These are phyloP conservation scores for Acronicta leporina DNA, from an alignment of 2,888 invertebrate genomes.

Conservation along the genomic window DNA sequence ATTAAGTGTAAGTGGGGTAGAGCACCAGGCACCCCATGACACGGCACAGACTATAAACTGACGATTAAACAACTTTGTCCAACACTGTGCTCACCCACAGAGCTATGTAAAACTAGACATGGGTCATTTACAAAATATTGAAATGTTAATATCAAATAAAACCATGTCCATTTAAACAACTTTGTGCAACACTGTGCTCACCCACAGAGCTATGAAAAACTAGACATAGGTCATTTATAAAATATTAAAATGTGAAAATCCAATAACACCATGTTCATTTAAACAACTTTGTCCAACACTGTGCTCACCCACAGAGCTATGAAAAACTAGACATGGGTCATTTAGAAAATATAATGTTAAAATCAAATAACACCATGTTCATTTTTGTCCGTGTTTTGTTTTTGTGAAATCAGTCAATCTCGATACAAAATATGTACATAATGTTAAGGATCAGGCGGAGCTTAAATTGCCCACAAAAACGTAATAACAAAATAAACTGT, in stretches of 20 bases:
- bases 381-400: no score
- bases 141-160: no score
- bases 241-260: neutral
- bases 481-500: no score
- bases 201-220: conserved; percentile 22
- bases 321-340: conserved; percentile 24
- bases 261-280: conserved; percentile 52
- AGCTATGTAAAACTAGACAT: conserved; percentile 29
- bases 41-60: conserved; percentile 71
- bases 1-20: conserved; percentile 66
- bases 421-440: no score
- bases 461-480: no score
- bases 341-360: neutral
- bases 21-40: conserved; percentile 72
- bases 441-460: no score
- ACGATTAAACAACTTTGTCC: conserved; percentile 76
- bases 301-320: conserved; percentile 32
- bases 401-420: no score
- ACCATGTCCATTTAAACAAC: conserved; percentile 78
- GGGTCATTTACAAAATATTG: neutral
- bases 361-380: no score
- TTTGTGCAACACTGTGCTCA: conserved; percentile 59
- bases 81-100: conserved; percentile 42
- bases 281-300: conserved; percentile 71
- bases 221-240: conserved; percentile 25